Evolutionary conservation across 1,140 invertebrate species (phyloP).

Genomic region (Sitodiplosis mosellana): DNA sequence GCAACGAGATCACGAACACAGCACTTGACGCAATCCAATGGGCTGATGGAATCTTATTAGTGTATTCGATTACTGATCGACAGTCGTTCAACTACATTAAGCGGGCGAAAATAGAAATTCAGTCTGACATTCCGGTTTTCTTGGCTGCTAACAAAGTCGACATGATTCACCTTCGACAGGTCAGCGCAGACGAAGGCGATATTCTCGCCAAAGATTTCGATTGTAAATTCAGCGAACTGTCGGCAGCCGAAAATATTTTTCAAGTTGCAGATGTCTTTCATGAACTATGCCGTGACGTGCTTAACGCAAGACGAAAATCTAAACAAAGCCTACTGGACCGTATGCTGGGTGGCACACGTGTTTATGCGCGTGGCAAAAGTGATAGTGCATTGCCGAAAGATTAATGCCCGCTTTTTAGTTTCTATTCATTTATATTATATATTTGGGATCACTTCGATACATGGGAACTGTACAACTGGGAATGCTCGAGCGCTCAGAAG

Average conservation of each 20-base stretch:
- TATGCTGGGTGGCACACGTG: conserved; percentile 52
- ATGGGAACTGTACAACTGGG: too few species aligned
- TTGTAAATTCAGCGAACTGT: conserved; percentile 74
- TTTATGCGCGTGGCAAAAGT: conserved; percentile 68
- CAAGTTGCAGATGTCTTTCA: conserved; percentile 67
- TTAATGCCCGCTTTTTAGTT: too few species aligned
- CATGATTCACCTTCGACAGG: conserved; percentile 79
- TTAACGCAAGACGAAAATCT: conserved; percentile 53
- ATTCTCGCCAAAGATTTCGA: conserved; percentile 74
- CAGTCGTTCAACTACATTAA: conserved; percentile 70
- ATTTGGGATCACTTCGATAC: too few species aligned
- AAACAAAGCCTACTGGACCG: conserved; percentile 66
- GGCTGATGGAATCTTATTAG: conserved; percentile 74
- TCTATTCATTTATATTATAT: too few species aligned
- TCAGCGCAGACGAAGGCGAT: conserved; percentile 72
- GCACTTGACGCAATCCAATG: conserved; percentile 52
- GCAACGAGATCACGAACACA: conserved; percentile 50
- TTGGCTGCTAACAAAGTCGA: conserved; percentile 59
- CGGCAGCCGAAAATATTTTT: conserved; percentile 67
- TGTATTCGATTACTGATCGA: conserved; percentile 82
- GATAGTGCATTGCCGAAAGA: conserved; percentile 68
- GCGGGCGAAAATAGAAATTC: conserved; percentile 49
- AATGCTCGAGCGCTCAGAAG: too few species aligned
- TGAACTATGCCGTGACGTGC: conserved; percentile 63
- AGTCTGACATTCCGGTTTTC: conserved; percentile 47